These are phyloP conservation scores for Ricordea florida DNA, from an alignment of 92 coral and sea anemone species.

Conservation along the genomic window DNA sequence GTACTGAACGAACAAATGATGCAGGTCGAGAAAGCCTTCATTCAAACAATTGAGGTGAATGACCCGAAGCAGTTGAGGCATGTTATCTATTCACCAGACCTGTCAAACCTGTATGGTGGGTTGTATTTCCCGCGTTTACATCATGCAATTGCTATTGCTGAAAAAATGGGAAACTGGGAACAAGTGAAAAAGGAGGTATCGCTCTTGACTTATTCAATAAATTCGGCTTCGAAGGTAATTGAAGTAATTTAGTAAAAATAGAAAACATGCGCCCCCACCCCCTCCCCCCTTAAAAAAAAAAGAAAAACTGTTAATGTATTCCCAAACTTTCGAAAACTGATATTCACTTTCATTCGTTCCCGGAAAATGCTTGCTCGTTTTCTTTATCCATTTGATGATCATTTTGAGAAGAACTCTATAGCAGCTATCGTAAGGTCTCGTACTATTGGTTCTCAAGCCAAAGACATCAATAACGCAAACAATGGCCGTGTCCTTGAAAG, in stretches of 20 bases:
- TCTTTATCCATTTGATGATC: no score
- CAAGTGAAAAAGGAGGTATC: slow-evolving; percentile 66
- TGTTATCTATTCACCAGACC: slow-evolving; percentile 64
- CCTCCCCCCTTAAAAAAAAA: no score
- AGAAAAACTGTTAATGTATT: no score
- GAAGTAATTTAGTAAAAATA: background rate
- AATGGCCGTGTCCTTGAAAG: no score
- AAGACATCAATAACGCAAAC: no score
- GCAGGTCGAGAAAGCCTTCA: slow-evolving; percentile 79
- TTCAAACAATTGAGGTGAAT: slow-evolving; percentile 42
- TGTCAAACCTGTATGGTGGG: slow-evolving; percentile 60
- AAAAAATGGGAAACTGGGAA: slow-evolving; percentile 55
- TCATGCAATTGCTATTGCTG: slow-evolving; percentile 43
- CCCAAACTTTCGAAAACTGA: no score
- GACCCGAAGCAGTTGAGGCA: slow-evolving; percentile 56
- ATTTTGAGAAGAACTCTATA: no score
- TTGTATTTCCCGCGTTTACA: slow-evolving; percentile 56
- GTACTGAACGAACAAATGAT: slow-evolving; percentile 79
- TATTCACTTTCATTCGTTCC: no score
- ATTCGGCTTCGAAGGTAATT: slow-evolving; percentile 59
- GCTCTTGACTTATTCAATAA: slow-evolving; percentile 46
- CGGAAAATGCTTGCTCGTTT: no score
- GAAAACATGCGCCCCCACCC: no score
- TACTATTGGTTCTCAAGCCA: no score
- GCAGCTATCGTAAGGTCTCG: no score